Evolutionary conservation across 2,113 vertebrate species (phyloP).

Genomic region (Ploceus nigricollis): DNA sequence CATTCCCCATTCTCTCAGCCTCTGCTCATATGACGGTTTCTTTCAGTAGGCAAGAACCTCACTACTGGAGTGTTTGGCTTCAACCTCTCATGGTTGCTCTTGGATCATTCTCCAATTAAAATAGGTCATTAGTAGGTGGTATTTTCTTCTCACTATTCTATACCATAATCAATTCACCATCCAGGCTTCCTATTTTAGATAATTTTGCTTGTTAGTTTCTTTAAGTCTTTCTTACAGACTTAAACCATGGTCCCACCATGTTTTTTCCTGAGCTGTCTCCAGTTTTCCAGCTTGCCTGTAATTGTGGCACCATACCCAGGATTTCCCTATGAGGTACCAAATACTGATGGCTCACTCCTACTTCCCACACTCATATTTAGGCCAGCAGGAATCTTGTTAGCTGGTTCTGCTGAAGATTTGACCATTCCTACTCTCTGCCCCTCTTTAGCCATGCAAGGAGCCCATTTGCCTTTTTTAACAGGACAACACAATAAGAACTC

Average conservation of each 20-base stretch:
- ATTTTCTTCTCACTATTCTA: neutral
- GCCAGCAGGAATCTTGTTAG: neutral
- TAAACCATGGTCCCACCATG: neutral
- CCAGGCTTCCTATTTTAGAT: neutral
- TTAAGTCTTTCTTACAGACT: neutral
- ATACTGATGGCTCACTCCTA: neutral
- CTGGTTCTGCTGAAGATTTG: neutral
- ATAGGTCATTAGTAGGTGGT: neutral
- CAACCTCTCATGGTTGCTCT: neutral
- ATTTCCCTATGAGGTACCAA: neutral
- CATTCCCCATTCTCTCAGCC: neutral
- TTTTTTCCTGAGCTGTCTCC: neutral
- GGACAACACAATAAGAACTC: neutral
- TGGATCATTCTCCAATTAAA: neutral
- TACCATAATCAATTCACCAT: neutral
- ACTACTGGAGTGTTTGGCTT: neutral
- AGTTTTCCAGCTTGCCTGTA: neutral
- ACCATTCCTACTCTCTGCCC: neutral
- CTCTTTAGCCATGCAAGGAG: neutral
- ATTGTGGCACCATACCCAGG: fast-evolving
- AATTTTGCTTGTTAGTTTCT: neutral
- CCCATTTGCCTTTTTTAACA: neutral
- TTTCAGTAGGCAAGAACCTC: neutral
- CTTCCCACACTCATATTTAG: neutral
- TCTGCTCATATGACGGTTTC: neutral